Evolutionary conservation across 2,113 vertebrate species (phyloP).

Genomic region (Cygnus atratus): DNA sequence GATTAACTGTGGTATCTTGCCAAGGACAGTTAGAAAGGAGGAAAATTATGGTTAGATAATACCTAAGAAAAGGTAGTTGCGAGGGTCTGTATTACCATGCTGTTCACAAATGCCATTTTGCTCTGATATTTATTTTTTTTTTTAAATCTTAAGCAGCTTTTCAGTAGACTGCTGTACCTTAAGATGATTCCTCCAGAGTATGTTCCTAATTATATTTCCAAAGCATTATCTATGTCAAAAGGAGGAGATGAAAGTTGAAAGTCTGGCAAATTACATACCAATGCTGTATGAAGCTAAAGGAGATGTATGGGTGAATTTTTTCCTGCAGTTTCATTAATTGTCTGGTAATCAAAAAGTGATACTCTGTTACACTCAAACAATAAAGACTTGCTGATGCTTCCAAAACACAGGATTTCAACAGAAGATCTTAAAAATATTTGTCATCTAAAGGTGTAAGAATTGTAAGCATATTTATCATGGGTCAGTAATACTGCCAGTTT

Average conservation of each 20-base stretch:
- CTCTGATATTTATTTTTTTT: neutral
- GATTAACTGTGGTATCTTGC: neutral
- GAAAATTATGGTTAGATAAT: neutral
- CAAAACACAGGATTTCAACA: neutral
- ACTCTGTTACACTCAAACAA: neutral
- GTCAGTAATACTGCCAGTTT: neutral
- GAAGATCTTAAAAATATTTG: neutral
- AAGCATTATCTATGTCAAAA: neutral
- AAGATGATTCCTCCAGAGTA: neutral
- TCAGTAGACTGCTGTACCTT: neutral
- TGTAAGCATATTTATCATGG: neutral
- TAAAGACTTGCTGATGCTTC: neutral
- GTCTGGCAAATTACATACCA: neutral
- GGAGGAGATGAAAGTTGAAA: neutral
- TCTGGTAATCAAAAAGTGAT: neutral
- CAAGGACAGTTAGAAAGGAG: neutral
- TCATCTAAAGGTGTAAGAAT: neutral
- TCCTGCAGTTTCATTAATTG: neutral
- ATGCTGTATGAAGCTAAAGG: neutral
- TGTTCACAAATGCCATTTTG: neutral
- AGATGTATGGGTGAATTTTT: neutral
- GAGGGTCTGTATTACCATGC: neutral
- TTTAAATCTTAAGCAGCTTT: neutral
- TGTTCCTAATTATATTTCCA: neutral
- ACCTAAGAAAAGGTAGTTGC: neutral